Percentiles rank a stretch among this genome's conserved stretches.
These are phyloP conservation scores for Amphipyra berbera DNA, from an alignment of 2,888 invertebrate genomes.

Conservation along the genomic window DNA sequence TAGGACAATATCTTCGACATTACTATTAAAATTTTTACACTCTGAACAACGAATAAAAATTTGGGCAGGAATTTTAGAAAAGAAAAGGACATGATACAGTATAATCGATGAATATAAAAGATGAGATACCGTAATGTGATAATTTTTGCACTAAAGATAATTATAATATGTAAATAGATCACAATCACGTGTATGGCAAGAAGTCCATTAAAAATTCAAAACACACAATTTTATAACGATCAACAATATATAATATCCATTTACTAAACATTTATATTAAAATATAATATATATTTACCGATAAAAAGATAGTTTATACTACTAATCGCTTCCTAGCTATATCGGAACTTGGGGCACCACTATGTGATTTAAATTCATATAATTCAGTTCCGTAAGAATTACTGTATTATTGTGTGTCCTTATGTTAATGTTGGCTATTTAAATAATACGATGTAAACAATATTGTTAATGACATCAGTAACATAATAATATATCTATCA, in stretches of 20 bases:
- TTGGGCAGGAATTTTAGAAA: too few relatives aligned
- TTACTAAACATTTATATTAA: constrained; percentile 1
- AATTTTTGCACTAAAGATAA: background rate
- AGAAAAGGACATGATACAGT: too few relatives aligned
- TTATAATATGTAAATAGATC: background rate
- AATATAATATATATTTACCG: constrained; percentile 1
- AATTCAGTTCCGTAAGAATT: constrained; percentile 44
- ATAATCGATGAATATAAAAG: background rate
- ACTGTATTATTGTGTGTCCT: constrained; percentile 6
- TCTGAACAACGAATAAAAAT: too few relatives aligned
- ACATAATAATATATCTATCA: too few relatives aligned
- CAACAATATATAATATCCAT: background rate
- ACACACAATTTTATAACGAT: background rate
- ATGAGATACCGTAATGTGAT: background rate
- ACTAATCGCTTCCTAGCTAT: constrained; percentile 16
- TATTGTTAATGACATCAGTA: constrained; percentile 1
- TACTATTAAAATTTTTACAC: too few relatives aligned
- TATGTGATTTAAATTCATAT: constrained; percentile 25
- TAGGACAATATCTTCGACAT: too few relatives aligned
- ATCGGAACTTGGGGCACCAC: constrained; percentile 27
- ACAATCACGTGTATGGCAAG: background rate
- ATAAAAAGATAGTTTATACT: background rate
- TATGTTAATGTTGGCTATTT: constrained; percentile 5
- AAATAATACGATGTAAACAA: background rate
- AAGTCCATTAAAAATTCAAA: background rate